Evolutionary conservation across 2,797 vertebrate species (phyloP).

Genomic region (Chelidonichthys spinosus): DNA sequence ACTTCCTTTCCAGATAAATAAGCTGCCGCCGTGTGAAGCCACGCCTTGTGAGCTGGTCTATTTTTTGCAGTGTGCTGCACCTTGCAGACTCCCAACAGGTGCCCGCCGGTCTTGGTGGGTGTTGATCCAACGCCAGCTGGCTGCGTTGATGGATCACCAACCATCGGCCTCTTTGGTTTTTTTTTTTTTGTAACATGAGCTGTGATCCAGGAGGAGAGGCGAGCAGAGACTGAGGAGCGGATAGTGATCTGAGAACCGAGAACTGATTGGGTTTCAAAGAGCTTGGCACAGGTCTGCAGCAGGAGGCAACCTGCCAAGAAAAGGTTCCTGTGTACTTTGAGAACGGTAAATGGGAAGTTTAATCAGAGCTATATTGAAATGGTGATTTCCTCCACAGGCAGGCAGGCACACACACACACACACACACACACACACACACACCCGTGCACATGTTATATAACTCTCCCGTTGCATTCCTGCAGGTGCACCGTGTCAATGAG

Average conservation of each 20-base stretch:
- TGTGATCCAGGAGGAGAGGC: constrained; percentile 68
- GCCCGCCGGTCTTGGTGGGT: constrained; percentile 69
- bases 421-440: constrained; percentile 17
- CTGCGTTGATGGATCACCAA: constrained; percentile 65
- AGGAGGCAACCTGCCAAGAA: constrained; percentile 82
- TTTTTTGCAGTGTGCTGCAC: constrained; percentile 69
- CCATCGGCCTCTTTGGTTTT: constrained; percentile 53
- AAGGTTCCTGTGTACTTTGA: constrained; percentile 80
- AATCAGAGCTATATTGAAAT: constrained; percentile 83
- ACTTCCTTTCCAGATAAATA: constrained; percentile 13
- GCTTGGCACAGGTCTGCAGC: constrained; percentile 78
- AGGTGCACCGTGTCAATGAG: constrained; percentile 56
- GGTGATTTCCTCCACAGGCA: constrained; percentile 72
- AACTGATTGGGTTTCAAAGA: constrained; percentile 87
- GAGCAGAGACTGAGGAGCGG: constrained; percentile 70
- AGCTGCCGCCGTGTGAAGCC: constrained; percentile 29
- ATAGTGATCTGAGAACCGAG: constrained; percentile 81
- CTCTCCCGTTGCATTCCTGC: constrained; percentile 32
- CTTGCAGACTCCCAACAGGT: constrained; percentile 80
- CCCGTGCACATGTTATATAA: constrained; percentile 50
- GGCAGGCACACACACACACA: constrained; percentile 16
- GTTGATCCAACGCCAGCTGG: constrained; percentile 77
- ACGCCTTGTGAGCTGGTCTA: constrained; percentile 32
- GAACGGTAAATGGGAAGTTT: constrained; percentile 78
- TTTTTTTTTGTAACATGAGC: constrained; percentile 50